Base-by-base conservation (phyloP, 1,140 invertebrate species). In the Coenobita brevimanus region DNA sequence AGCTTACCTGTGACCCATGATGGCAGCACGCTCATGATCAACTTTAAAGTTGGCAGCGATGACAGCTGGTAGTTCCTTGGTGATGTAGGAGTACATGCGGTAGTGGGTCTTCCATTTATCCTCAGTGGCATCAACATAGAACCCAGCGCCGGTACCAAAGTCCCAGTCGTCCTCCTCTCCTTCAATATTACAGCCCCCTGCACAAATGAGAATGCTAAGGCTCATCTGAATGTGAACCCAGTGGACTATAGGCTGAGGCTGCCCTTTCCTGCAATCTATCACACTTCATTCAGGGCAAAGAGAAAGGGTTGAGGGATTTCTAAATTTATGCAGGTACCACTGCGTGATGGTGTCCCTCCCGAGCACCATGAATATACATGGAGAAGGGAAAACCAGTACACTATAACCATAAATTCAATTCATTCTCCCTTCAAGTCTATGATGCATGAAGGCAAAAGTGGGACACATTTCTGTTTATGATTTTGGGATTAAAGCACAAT, bases 61-160 rank as follows among this genome's bases (percentile, higher is more conserved):
- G n/a, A 99, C 83, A 67, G 95, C 93, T 83, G 96, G 95, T 60
- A 99, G 93, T 93, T 99, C 99, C 91, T 95, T 95, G 10, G 97
- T 98, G n/a, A 99, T 93, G 91, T 99, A 99, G 67, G 96, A 97
- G 91, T 96, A 99, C 99, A 99, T 99, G 91, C 96, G 95, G 91
- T 99, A 99, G 93, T 99, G 96, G 76, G 95, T 96, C 57, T 96
- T 96, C 98, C 98, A 99, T 81, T 97, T 97, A 41, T 97, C 96
- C 91, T 96, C 93, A 0, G 96, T 96, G 3, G 98, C 98, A 94
- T 99, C 96, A 0, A 99, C 93, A 93, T 99, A 99, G 92, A 99
- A 99, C 1, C 98, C 97, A 90, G 99, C 98, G 30, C 97, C 97
- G 38, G 95, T 96, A 38, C 99, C 99, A 94, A 99, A 98, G 93